Evolutionary conservation across 2,888 invertebrate genomes (phyloP), one percentile per base, ranked within the genome.

Genomic region (Macaria liturata): DNA sequence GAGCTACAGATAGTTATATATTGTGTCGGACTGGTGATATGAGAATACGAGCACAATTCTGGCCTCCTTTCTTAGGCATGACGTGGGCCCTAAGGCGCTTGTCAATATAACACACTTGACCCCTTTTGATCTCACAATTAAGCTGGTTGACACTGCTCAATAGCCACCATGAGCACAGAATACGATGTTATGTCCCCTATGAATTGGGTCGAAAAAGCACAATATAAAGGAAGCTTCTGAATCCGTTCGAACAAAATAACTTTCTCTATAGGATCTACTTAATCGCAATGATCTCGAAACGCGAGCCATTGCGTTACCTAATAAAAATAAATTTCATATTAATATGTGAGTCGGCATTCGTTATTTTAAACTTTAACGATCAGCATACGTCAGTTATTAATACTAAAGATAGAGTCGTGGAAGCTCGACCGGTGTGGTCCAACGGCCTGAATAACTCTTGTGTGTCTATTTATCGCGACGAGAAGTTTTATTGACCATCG

Each of bases 81-180:
- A 89, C 87, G 90, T 84, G 79, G 80, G 85, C 82, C 88, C 88
- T 88, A 84, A 86, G 84, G 87, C 89, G 85, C 84, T 87, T 86
- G 86, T 86, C 89, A 90, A 88, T 87, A 85, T 86, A 88, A 88
- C 83, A 89, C 91, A 91, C 85, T 91, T 91, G 89, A 91, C 91
- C 91, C 91, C 91, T 86, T 90, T 91, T 91, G 91, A 91, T 91
- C 91, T 78, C 78, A 86, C 91, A 90, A 91, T 91, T 91, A 90
- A 86, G 84, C 86, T 83, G 81, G 81, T 82, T 80, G 60, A 86
- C 84, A 80, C 78, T 69, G 74, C 68, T 73, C 72, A 68, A 68
- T 72, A 69, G 51, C 54, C 59, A 58, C 53, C 54, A 57, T 46
- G 46, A 57, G 32, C 46, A 54, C 51, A 46, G 42, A 54, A 51